These are phyloP conservation scores for Palythoa grandiflora DNA, from an alignment of 92 coral and sea anemone genomes.

Conservation along the genomic window DNA sequence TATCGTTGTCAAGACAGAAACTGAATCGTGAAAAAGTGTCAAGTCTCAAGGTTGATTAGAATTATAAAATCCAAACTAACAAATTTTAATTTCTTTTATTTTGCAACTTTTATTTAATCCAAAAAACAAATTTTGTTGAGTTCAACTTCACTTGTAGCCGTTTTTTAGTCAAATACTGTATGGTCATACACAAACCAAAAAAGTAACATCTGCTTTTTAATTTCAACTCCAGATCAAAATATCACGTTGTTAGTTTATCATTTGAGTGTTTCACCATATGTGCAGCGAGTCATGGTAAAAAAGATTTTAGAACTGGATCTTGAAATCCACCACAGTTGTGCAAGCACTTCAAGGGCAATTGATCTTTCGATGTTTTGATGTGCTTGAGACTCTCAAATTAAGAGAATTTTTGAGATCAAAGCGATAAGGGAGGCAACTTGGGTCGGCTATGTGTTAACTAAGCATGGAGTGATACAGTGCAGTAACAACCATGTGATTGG, in stretches of 20 bases:
- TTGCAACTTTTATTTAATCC: background rate
- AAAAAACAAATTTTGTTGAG: background rate
- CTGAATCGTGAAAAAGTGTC: too few relatives aligned
- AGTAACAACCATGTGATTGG: background rate
- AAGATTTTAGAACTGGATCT: background rate
- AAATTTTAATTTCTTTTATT: background rate
- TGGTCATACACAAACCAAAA: background rate
- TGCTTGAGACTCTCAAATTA: too few relatives aligned
- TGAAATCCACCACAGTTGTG: constrained; percentile 24
- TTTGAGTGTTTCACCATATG: constrained; percentile 25
- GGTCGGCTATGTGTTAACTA: background rate
- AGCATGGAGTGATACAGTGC: background rate
- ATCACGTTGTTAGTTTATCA: constrained; percentile 11
- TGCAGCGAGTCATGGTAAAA: background rate
- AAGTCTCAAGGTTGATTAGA: too few relatives aligned
- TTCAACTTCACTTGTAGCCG: background rate
- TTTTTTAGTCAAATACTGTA: background rate
- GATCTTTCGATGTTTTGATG: background rate
- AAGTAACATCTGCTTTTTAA: background rate
- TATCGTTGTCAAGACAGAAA: too few relatives aligned
- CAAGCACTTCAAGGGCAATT: constrained; percentile 16
- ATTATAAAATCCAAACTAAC: background rate
- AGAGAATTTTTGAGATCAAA: constrained; percentile 1
- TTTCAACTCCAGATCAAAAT: background rate
- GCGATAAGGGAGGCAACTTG: background rate